Conservation (phyloP, 2,888 invertebrate genomes). For the Coenonympha arcania region DNA sequence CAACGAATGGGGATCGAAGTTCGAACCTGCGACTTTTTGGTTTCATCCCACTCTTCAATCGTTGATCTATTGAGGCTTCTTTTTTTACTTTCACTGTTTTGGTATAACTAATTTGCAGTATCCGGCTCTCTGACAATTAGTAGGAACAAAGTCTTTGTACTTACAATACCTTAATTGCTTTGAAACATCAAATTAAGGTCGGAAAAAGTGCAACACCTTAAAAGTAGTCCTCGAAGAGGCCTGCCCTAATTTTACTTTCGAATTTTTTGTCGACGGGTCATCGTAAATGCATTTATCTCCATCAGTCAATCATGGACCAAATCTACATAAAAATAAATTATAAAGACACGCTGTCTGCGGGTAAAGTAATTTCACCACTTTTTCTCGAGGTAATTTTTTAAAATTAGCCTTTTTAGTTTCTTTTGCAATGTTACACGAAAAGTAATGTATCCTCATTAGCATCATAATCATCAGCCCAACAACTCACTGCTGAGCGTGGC, state of each 20-base stretch:
- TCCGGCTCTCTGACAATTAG: not conserved
- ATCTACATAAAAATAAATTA: constrained; percentile 22
- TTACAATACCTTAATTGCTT: constrained; percentile 44
- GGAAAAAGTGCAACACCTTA: constrained; percentile 43
- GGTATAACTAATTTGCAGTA: not conserved
- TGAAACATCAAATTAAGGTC: constrained; percentile 40
- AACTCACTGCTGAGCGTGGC: too few relatives aligned
- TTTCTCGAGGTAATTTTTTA: constrained; percentile 1
- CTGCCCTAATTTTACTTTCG: constrained; percentile 53
- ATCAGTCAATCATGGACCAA: constrained; percentile 39
- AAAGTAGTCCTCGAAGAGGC: constrained; percentile 43
- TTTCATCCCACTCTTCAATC: too few relatives aligned
- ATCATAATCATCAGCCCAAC: too few relatives aligned
- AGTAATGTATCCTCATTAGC: too few relatives aligned
- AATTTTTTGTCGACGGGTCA: constrained; percentile 43
- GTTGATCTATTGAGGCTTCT: too few relatives aligned
- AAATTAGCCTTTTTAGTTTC: not conserved
- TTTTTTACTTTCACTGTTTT: not conserved
- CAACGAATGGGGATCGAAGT: too few relatives aligned
- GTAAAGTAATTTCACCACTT: constrained; percentile 9
- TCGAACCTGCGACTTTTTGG: too few relatives aligned
- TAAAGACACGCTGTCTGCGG: constrained; percentile 13
- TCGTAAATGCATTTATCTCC: constrained; percentile 55
- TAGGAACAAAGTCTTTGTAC: constrained; percentile 31
- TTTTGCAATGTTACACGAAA: too few relatives aligned